Conservation (phyloP, 2,888 invertebrate genomes). For the Troides helena region DNA sequence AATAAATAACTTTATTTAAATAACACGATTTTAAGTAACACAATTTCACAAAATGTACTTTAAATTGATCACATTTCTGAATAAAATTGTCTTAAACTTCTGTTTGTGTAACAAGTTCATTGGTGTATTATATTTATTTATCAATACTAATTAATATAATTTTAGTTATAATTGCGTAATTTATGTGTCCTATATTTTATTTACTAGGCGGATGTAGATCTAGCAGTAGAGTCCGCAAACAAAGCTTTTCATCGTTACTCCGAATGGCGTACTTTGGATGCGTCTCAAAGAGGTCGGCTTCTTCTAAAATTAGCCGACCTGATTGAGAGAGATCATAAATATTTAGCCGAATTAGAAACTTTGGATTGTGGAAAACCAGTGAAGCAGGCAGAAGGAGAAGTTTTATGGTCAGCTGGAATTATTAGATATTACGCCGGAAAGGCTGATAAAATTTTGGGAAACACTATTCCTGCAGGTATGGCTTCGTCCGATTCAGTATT, state of each 20-base stretch:
- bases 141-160: neutral
- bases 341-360: constrained; percentile 92
- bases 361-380: constrained; percentile 96
- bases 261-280: constrained; percentile 89
- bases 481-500: neutral
- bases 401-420: constrained; percentile 79
- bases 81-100: no score
- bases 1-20: no score
- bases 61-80: no score
- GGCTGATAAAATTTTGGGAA: constrained; percentile 92
- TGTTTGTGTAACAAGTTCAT: no score
- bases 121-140: neutral
- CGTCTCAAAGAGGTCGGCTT: constrained; percentile 87
- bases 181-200: neutral
- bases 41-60: no score
- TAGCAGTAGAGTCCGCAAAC: constrained; percentile 89
- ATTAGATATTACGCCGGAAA: constrained; percentile 94
- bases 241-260: constrained; percentile 87
- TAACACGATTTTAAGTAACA: no score
- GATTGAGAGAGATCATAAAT: constrained; percentile 84
- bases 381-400: constrained; percentile 83
- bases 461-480: constrained; percentile 84
- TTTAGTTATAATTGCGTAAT: neutral
- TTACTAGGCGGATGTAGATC: constrained; percentile 86
- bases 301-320: constrained; percentile 87